phyloP scores from a whole-genome alignment of 2,888 invertebrate species.

The Xanthia icteritia region DNA sequence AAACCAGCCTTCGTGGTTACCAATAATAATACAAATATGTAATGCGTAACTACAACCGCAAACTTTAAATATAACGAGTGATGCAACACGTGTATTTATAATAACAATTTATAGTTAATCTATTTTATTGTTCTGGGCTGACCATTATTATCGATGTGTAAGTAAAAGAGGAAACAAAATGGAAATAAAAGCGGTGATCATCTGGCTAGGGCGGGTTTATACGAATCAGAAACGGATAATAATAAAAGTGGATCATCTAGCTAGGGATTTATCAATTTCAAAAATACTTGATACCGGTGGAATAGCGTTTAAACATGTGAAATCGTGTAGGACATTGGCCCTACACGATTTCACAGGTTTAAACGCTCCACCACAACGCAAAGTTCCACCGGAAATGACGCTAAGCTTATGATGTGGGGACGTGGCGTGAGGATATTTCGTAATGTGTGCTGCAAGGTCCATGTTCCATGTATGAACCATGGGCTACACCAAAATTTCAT shows the following conservation, averaged over 20 bases:
- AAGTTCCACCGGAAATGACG: too few species aligned
- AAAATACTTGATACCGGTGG: not conserved
- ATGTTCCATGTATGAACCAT: too few species aligned
- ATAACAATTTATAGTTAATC: conserved; percentile 24
- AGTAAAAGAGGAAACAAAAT: not conserved
- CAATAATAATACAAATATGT: conserved; percentile 46
- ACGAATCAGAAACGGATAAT: not conserved
- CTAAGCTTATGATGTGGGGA: too few species aligned
- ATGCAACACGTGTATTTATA: conserved; percentile 22
- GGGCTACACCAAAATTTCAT: too few species aligned
- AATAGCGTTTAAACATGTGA: not conserved
- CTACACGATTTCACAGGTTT: too few species aligned
- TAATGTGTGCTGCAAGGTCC: too few species aligned
- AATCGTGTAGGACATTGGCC: too few species aligned
- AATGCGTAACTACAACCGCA: conserved; percentile 36
- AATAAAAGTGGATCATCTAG: not conserved
- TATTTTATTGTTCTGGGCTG: conserved; percentile 16
- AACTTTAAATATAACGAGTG: conserved; percentile 37
- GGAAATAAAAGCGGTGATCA: conserved; percentile 1
- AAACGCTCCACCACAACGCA: too few species aligned
- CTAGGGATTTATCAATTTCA: not conserved
- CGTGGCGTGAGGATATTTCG: too few species aligned
- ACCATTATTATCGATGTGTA: not conserved
- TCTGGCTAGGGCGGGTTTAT: not conserved
- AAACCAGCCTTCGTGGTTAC: conserved; percentile 24